Base-by-base conservation (phyloP, 2,797 vertebrate species). In the Enteromius anoplus region DNA sequence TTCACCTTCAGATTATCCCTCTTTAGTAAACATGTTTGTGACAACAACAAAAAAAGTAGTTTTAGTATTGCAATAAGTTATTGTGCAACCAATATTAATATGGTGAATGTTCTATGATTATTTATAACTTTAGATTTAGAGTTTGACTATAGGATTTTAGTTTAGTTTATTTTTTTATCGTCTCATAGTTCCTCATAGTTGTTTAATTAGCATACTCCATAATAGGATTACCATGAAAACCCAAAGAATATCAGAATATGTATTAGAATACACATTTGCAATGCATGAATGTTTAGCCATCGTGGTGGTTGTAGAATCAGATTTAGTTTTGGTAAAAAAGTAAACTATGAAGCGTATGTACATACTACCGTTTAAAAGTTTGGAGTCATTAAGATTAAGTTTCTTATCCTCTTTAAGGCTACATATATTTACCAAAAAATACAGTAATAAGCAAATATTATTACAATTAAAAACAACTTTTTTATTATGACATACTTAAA, bases 1-100 rank as follows among this genome's bases (percentile, higher is more conserved):
- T 37, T 34, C 8, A 69, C n/a, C 58, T 2, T 1, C 8, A 5
- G 32, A 69, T 69, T 40, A 40, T 69, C 14, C 32, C 10, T 53
- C 14, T 79, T 79, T 53, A 26, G 47, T 53, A 78, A 53, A 79
- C 64, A 19, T 15, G 40, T 51, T 37, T 53, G 77, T 78, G 37
- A 80, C 4, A 11, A 19, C 64, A 51, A 26, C 26, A 19, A 21
- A 73, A 72, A 53, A 21, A 12, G 2, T 34, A 1, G 15, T 10
- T 37, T 55, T 17, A 60, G 21, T 42, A 86, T 64, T 72, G 47
- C 55, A n/a, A n/a, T n/a, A 73, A 69, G 42, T 42, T 23, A 58
- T 40, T 23, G 21, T 75, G 12, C 53, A 58, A 1, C 32, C 7
- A 75, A 34, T 34, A 21, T 55, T 55, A 19, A 65, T n/a, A 75